phyloP scores from a whole-genome alignment of 2,113 vertebrate genomes.

The Brienomyrus longianalis region DNA sequence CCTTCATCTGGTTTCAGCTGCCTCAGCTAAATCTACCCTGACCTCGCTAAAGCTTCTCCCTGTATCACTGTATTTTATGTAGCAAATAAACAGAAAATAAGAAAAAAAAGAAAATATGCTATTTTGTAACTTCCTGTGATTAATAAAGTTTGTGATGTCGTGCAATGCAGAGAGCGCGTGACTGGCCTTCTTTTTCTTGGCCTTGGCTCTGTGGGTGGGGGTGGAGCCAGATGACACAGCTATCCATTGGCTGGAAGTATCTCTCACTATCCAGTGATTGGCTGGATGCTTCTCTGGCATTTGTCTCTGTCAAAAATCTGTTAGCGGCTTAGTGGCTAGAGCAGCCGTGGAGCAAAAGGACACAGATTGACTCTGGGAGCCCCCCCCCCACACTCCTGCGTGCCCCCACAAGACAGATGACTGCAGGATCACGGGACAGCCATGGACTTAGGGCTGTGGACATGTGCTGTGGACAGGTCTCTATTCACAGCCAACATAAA shows the following conservation, averaged over 20 bases:
- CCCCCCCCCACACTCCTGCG: neutral
- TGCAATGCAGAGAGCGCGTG: constrained; percentile 19
- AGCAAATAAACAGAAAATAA: constrained; percentile 45
- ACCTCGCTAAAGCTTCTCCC: constrained; percentile 24
- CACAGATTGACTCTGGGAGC: neutral
- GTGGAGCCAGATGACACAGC: neutral
- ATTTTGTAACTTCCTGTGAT: constrained; percentile 26
- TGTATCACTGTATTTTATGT: constrained; percentile 45
- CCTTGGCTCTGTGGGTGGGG: neutral
- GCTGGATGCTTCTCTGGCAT: neutral
- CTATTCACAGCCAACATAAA: neutral
- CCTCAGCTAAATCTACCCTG: neutral
- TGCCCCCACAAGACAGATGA: neutral
- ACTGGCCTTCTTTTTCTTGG: neutral
- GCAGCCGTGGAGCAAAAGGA: neutral
- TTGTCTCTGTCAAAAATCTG: neutral
- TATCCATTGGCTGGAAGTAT: neutral
- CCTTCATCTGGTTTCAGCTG: neutral
- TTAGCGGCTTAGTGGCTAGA: neutral
- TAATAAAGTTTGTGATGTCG: constrained; percentile 25
- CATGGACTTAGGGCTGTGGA: neutral
- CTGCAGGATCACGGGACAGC: neutral
- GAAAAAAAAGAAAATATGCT: constrained; percentile 14
- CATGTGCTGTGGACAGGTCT: neutral
- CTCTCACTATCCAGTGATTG: neutral